phyloP scores from a whole-genome alignment of 2,888 invertebrate species.

The Leucania comma region DNA sequence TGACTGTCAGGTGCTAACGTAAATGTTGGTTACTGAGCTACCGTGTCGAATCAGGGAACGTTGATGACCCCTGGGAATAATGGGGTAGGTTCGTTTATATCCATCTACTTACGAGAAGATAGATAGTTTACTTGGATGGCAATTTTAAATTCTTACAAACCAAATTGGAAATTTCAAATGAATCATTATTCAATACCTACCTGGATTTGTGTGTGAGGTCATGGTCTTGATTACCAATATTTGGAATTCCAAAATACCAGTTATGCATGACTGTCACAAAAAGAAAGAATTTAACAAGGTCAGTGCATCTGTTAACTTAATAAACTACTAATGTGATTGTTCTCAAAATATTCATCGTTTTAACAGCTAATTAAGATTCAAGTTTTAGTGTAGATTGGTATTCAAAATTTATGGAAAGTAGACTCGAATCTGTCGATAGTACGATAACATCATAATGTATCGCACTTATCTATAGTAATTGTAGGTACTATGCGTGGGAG shows the following conservation, averaged over 20 bases:
- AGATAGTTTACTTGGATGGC: neutral
- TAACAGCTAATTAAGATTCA: slow-evolving; percentile 2
- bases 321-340: slow-evolving; percentile 13
- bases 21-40: slow-evolving; percentile 79
- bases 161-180: slow-evolving; percentile 46
- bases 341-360: slow-evolving; percentile 2
- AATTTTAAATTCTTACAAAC: neutral
- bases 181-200: slow-evolving; percentile 41
- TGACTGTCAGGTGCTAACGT: slow-evolving; percentile 74
- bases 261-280: slow-evolving; percentile 41
- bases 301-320: slow-evolving; percentile 21
- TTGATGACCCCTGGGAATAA: slow-evolving; percentile 67
- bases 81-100: slow-evolving; percentile 45
- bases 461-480: slow-evolving; percentile 29
- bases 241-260: slow-evolving; percentile 58
- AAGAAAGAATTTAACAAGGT: slow-evolving; percentile 16
- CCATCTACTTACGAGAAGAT: neutral
- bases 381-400: neutral
- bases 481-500: slow-evolving; percentile 44
- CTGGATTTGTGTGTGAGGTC: slow-evolving; percentile 53
- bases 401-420: neutral
- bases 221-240: slow-evolving; percentile 55
- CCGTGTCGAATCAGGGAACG: slow-evolving; percentile 77
- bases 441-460: slow-evolving; percentile 18
- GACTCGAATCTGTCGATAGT: neutral